These are phyloP conservation scores for Perodicticus potto DNA, from an alignment of 2,797 vertebrate species.

Conservation along the genomic window DNA sequence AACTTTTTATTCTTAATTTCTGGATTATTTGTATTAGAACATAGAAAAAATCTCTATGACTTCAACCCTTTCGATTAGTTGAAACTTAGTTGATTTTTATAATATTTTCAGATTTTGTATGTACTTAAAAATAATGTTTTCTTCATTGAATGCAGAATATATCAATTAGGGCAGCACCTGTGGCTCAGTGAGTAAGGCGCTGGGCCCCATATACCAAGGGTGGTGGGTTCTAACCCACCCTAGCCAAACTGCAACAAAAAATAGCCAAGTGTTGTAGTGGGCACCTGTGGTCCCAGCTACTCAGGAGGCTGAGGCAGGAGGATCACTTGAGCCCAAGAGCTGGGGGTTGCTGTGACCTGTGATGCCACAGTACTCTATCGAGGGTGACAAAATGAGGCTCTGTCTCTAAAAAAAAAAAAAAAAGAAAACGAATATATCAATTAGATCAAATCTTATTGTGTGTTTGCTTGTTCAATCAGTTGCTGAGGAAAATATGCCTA, in stretches of 20 bases:
- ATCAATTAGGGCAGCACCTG: neutral
- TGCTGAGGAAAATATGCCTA: neutral
- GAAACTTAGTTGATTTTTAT: neutral
- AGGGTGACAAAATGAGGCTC: too few relatives aligned
- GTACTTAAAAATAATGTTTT: neutral
- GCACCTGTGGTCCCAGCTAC: too few relatives aligned
- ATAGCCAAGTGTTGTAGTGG: too few relatives aligned
- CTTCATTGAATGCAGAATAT: neutral
- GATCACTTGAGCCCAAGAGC: too few relatives aligned
- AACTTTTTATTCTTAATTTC: neutral
- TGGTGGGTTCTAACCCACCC: too few relatives aligned
- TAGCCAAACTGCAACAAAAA: too few relatives aligned
- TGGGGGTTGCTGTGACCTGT: too few relatives aligned
- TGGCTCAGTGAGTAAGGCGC: too few relatives aligned
- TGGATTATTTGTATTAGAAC: neutral
- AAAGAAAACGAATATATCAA: neutral
- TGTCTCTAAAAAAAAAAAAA: too few relatives aligned
- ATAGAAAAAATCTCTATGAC: neutral
- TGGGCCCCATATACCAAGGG: too few relatives aligned
- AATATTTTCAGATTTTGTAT: constrained; percentile 13
- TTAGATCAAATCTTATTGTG: neutral
- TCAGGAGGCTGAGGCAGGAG: too few relatives aligned
- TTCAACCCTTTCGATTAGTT: neutral
- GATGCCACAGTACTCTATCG: too few relatives aligned
- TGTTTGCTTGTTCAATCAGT: neutral